Evolutionary conservation across 2,888 invertebrate species (phyloP).

Genomic region (Xylota segnis): DNA sequence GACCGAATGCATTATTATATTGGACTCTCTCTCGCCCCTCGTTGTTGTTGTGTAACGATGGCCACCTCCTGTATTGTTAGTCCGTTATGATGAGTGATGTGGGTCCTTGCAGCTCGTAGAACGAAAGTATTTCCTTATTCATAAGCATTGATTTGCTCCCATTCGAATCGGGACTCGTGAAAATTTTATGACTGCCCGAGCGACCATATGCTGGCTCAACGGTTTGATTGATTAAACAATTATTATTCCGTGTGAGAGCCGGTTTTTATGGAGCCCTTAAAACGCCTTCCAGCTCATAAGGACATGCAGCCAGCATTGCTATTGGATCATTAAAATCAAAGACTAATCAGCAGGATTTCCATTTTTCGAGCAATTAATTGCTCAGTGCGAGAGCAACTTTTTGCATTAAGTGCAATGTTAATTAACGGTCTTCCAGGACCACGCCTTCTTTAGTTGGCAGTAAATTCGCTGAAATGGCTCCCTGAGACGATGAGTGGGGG

Average conservation of each 20-base stretch:
- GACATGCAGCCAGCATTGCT: constrained; percentile 4
- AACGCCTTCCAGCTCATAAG: background rate
- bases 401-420: constrained; percentile 73
- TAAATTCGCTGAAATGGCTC: constrained; percentile 29
- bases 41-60: constrained; percentile 10
- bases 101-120: background rate
- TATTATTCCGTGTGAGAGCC: constrained; percentile 30
- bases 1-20: constrained; percentile 46
- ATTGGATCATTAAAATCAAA: constrained; percentile 50
- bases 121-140: constrained; percentile 34
- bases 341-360: constrained; percentile 66
- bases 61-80: constrained; percentile 24
- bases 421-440: constrained; percentile 44
- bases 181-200: constrained; percentile 46
- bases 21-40: constrained; percentile 5
- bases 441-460: constrained; percentile 14
- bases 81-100: background rate
- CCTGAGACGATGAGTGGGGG: background rate
- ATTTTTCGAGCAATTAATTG: constrained; percentile 57
- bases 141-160: constrained; percentile 66
- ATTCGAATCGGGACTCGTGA: constrained; percentile 41
- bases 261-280: constrained; percentile 30
- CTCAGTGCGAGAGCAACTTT: constrained; percentile 42
- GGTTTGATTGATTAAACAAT: constrained; percentile 65
- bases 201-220: constrained; percentile 18